phyloP scores from a whole-genome alignment of 2,888 invertebrate species.

The Heliconius aoede region DNA sequence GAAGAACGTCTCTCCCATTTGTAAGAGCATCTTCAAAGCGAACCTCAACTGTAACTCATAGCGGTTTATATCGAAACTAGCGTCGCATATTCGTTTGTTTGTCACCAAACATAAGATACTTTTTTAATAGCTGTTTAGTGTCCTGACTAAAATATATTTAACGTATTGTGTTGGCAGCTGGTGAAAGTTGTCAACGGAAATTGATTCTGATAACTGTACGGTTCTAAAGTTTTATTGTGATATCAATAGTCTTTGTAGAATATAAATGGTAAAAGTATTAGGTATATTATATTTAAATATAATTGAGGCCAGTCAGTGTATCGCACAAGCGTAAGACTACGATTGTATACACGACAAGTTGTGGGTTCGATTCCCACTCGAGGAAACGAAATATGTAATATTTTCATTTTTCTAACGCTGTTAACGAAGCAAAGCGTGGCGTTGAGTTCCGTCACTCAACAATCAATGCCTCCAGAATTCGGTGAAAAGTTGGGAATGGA shows the following conservation, averaged over 20 bases:
- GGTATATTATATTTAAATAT: neutral
- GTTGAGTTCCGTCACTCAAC: neutral
- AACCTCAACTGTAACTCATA: constrained; percentile 63
- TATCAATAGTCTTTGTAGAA: neutral
- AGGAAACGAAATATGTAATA: neutral
- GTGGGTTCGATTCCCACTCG: neutral
- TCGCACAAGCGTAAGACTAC: neutral
- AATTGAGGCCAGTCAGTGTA: neutral
- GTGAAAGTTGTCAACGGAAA: constrained; percentile 15
- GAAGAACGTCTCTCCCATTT: constrained; percentile 65
- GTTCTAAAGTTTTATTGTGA: constrained; percentile 3
- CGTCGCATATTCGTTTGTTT: constrained; percentile 63
- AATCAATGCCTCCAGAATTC: neutral
- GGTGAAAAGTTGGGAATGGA: neutral
- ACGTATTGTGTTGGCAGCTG: constrained; percentile 35
- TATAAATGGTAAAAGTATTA: neutral
- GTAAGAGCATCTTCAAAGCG: constrained; percentile 78
- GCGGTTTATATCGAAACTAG: constrained; percentile 62
- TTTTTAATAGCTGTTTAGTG: constrained; percentile 61
- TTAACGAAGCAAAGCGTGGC: neutral
- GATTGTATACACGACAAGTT: neutral
- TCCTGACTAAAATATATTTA: constrained; percentile 39
- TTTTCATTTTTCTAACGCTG: neutral
- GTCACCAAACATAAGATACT: constrained; percentile 60
- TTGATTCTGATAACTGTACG: constrained; percentile 6